Evolutionary conservation across 2,888 invertebrate genomes (phyloP).

Genomic region (Amaurobius ferox): DNA sequence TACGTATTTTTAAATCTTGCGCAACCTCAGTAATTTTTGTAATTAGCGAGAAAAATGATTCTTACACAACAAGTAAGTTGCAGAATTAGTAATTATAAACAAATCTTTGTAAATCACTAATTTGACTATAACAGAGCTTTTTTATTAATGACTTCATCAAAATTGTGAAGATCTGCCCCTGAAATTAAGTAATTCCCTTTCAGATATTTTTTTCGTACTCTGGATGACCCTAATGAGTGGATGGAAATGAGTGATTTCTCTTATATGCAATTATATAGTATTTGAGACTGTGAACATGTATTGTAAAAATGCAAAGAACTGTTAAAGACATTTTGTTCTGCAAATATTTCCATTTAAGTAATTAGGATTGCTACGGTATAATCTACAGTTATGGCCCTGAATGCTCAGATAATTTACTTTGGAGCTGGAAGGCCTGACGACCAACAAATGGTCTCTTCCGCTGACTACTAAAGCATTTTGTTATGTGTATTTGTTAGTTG

Average conservation of each 20-base stretch:
- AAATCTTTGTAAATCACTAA: conserved; percentile 54
- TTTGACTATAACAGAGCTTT: conserved; percentile 40
- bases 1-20: conserved; percentile 20
- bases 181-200: conserved; percentile 7
- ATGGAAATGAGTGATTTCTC: background rate
- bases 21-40: conserved; percentile 50
- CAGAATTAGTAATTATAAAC: conserved; percentile 45
- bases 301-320: conserved; percentile 3
- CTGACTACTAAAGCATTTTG: too few species aligned
- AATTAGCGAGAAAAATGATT: conserved; percentile 63
- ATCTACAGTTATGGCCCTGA: background rate
- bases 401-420: conserved; percentile 4
- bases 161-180: conserved; percentile 17
- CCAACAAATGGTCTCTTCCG: too few species aligned
- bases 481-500: too few species aligned
- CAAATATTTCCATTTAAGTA: conserved; percentile 56
- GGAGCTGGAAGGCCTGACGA: too few species aligned
- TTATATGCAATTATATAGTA: conserved; percentile 49
- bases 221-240: background rate
- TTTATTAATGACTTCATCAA: conserved; percentile 62
- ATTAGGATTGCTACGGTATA: conserved; percentile 38
- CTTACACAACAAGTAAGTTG: conserved; percentile 54
- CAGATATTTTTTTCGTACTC: background rate
- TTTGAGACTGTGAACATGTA: conserved; percentile 25
- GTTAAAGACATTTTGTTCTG: conserved; percentile 24